Base-by-base conservation (phyloP, 2,888 invertebrate genomes). In the Epinotia demarniana region DNA sequence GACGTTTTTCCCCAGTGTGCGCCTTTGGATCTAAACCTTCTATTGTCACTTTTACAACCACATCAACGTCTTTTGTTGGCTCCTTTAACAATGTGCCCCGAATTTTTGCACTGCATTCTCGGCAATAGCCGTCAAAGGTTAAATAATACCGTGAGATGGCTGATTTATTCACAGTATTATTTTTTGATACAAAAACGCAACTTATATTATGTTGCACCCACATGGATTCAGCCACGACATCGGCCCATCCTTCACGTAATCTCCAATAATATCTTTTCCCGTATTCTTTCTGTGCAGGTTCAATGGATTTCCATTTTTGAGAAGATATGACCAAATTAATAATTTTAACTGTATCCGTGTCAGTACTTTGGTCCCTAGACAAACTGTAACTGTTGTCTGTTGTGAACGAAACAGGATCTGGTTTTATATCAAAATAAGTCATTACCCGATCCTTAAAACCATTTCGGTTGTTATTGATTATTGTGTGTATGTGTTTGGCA, bases 291-390 rank as follows among this genome's bases (percentile, higher is more conserved):
- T 49, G 49, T 1, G 11, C 43, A 5, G 64, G 64, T 19, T 13
- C 4, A 6, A 64, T 64, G 46, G 64, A 23, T 6, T 64, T 5
- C 64, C 64, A 64, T 64, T 64, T 46, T 64, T 64, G 23, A 11
- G 64, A 16, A 6, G 46, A 64, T 19, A 64, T 64, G 5, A 64
- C 64, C 19, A 64, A 2, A n/a, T 64, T 64, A 8, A 64, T 33
- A 4, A 5, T 61, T 18, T 39, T 39, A 16, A 39, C 11, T 3
- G 8, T n/a, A 8, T 39, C 61, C 16, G 61, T n/a, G 9, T 61
- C 33, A n/a, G 3, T 61, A 39, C n/a, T n/a, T 39, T n/a, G 39
- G n/a, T 23, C n/a, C n/a, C 9, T 33, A 18, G 39, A 61, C 39
- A n/a, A 33, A 61, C 39, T 39, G 5, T 3, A 2, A n/a, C 39